Conservation (phyloP, 2,113 vertebrate genomes). For the Ardeotis arabs region DNA sequence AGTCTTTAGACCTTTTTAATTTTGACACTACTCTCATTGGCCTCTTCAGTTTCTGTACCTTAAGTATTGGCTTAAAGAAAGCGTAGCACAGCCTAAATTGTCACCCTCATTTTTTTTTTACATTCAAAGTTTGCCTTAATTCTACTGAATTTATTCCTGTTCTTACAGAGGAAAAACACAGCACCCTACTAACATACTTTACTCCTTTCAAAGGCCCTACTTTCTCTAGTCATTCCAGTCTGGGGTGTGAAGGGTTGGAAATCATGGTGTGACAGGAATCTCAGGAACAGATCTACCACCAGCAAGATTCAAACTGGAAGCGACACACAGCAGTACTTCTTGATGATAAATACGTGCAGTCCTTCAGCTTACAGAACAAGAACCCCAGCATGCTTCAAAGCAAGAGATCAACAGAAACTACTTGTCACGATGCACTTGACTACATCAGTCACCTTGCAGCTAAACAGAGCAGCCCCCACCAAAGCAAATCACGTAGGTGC, state of each 20-base stretch:
- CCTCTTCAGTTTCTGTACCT: not conserved
- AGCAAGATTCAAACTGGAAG: not conserved
- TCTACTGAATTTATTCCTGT: not conserved
- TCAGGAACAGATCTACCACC: not conserved
- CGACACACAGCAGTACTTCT: not conserved
- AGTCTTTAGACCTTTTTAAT: not conserved
- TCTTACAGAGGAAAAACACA: not conserved
- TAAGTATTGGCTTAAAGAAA: not conserved
- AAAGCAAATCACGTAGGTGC: not conserved
- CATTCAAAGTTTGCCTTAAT: not conserved
- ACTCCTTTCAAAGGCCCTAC: not conserved
- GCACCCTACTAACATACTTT: not conserved
- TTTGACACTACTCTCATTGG: not conserved
- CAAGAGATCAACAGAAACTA: not conserved
- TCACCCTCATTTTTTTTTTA: not conserved
- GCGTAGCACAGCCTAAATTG: not conserved
- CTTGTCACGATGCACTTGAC: fast-evolving
- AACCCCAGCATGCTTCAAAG: not conserved
- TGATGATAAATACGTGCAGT: not conserved
- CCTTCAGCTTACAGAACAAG: not conserved
- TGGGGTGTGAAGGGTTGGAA: not conserved
- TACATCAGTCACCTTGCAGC: not conserved
- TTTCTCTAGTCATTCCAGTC: not conserved
- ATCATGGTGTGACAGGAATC: not conserved
- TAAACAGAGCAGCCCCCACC: not conserved